phyloP scores from a whole-genome alignment of 2,797 vertebrate species.

The Acestrorhynchus altus region DNA sequence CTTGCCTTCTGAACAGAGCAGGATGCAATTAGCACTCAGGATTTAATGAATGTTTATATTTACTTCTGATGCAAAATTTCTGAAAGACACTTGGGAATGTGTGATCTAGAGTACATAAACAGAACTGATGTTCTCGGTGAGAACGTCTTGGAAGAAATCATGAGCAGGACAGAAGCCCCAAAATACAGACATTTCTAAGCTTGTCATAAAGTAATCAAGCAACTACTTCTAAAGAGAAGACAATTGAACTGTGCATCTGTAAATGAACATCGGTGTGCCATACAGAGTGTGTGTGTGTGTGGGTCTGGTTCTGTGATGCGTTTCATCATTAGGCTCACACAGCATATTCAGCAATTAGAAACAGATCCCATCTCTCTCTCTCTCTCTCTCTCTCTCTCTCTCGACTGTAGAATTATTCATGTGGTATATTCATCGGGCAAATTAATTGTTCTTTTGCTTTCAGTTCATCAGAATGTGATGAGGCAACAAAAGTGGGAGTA shows the following conservation, averaged over 20 bases:
- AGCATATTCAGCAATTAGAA: conserved; percentile 15
- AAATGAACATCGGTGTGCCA: neutral
- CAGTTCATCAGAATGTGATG: conserved; percentile 21
- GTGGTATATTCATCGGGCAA: conserved; percentile 6
- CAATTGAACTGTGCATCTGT: conserved; percentile 7
- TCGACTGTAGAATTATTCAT: conserved; percentile 23
- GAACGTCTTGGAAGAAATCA: neutral
- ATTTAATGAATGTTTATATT: neutral
- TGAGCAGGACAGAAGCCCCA: neutral
- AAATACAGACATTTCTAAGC: neutral
- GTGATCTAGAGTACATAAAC: neutral
- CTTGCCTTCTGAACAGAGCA: neutral
- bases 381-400: neutral
- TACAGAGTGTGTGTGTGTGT: conserved; percentile 7
- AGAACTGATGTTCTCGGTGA: neutral
- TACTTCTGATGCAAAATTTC: neutral
- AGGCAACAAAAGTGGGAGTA: conserved; percentile 15
- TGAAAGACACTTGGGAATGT: neutral
- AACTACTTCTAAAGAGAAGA: neutral
- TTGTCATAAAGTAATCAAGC: conserved; percentile 25
- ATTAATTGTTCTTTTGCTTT: conserved; percentile 28
- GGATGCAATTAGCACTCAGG: neutral
- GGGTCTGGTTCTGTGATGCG: conserved; percentile 1
- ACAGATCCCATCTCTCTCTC: too few species aligned
- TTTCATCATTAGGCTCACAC: neutral